These are phyloP conservation scores for Craseonycteris thonglongyai DNA, from an alignment of 2,113 vertebrate species.

Conservation along the genomic window DNA sequence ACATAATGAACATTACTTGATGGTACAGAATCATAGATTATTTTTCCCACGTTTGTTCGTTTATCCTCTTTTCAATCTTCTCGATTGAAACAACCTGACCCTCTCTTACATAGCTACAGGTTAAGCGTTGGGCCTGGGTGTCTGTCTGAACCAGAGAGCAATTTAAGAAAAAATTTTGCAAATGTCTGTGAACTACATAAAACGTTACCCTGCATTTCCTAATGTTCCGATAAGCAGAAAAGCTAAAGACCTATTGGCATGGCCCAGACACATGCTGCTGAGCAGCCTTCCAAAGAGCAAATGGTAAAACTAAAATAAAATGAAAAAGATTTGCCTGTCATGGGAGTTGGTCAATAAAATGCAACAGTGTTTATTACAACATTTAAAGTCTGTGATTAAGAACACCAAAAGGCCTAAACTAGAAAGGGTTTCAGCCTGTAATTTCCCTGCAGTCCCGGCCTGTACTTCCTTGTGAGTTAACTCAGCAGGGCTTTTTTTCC, in stretches of 20 bases:
- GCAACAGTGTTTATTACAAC: constrained; percentile 86
- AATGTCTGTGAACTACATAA: constrained; percentile 45
- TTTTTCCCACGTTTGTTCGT: background rate
- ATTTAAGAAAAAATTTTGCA: background rate
- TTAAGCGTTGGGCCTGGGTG: background rate
- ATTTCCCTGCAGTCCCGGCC: constrained; percentile 84
- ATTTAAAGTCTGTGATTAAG: constrained; percentile 88
- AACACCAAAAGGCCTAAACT: constrained; percentile 85
- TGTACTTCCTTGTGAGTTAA: constrained; percentile 85
- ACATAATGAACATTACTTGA: background rate
- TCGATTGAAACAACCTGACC: background rate
- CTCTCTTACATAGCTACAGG: background rate
- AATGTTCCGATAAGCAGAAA: constrained; percentile 61
- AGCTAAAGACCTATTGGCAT: constrained; percentile 52
- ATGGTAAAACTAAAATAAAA: constrained; percentile 79
- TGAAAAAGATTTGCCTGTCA: constrained; percentile 79
- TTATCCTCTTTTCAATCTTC: background rate
- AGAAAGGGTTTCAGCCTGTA: constrained; percentile 86
- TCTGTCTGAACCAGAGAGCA: background rate
- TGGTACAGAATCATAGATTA: background rate
- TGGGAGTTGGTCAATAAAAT: constrained; percentile 84
- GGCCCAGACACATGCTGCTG: background rate
- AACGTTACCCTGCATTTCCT: constrained; percentile 43
- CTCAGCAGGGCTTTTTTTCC: constrained; percentile 82
- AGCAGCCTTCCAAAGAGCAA: constrained; percentile 68